Evolutionary conservation across 2,888 invertebrate species (phyloP), one percentile per base, ranked within the genome.

Genomic region (Lathronympha strigana): DNA sequence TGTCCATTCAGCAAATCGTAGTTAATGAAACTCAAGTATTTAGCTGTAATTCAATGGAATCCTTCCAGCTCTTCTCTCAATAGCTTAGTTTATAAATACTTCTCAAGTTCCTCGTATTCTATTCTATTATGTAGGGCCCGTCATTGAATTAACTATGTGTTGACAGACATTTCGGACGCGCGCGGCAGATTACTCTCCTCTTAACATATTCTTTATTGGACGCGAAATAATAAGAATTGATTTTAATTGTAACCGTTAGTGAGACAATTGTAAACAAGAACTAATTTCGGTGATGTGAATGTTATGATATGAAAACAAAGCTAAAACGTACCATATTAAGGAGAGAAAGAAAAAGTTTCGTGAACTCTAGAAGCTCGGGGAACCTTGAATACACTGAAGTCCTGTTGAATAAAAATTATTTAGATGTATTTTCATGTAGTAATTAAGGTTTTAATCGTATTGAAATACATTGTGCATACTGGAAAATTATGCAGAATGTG

Each of bases 141-240:
- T 21, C 54, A 50, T 55, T 66, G 50, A 61, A 54, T 21, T 62
- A 67, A 51, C 55, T 21, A 38, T 21, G 17, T 58, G 69, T 73
- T 75, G 67, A 73, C 75, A 72, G 68, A 74, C 75, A 49, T 79
- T 80, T 76, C 76, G 69, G 71, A 71, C 75, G 66, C 62, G 63
- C 68, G 69, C 69, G n/a, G 49, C 6, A 71, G 64, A 64, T 64
- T 63, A 68, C 72, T 69, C 71, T 15, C 19, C 72, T 69, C 71
- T 8, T 17, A 33, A 45, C 36, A 21, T n/a, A 62, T 51, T 71
- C 72, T 76, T 75, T 72, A 78, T 79, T 73, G 75, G 73, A 68
- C 71, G 73, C 76, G 71, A 79, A 82, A 79, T 75, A 75, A 74
- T 75, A 73, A 72, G 75, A 82, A 82, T 80, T 71, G 79, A 79